Evolutionary conservation across 2,797 vertebrate species (phyloP), one percentile per base, ranked within the genome.

Genomic region (Chelon auratus): DNA sequence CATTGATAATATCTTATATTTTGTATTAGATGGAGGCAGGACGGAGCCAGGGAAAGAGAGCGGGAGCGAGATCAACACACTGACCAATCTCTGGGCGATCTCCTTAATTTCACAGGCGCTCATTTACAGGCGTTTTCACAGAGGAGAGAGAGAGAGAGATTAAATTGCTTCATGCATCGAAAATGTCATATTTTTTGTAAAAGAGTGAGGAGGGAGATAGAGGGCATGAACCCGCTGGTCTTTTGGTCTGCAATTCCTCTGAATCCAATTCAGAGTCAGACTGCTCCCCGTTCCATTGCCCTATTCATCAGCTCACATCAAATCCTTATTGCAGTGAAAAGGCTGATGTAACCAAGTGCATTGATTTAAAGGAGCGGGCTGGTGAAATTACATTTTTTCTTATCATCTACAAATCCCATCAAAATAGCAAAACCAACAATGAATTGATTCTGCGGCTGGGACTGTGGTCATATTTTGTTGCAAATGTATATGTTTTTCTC

Each of bases 1-100:
- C 92, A 94, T 94, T 93, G 90, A 92, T 89, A 94, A 94, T 91
- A 89, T 90, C 86, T 89, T 80, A 92, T 91, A 88, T 92, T 93
- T 90, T 89, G 83, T 77, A 81, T 89, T 83, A 91, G 81, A 75
- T 59, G 59, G 83, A 86, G 78, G 86, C 60, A 40, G 69, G 69
- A 67, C 0, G 17, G 79, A 80, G 71, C 73, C 51, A 24, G 43
- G 80, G 72, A 75, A 52, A 75, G 70, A 69, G 66, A 54, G 65
- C 64, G 59, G 50, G 68, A 77, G 68, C 59, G 72, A 72, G 81
- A 84, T 11, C 30, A 55, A 75, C 79, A 75, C 62, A 66, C 87
- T 87, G 89, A 87, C 85, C 90, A 87, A 88, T 88, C 91, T 87
- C 76, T 81, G 72, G 80, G 54, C 48, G 56, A 88, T 89, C 87